A percentile compares a stretch with the other conserved stretches of the same genome.
phyloP scores from a whole-genome alignment of 2,888 invertebrate genomes.

The Cantharis rustica region DNA sequence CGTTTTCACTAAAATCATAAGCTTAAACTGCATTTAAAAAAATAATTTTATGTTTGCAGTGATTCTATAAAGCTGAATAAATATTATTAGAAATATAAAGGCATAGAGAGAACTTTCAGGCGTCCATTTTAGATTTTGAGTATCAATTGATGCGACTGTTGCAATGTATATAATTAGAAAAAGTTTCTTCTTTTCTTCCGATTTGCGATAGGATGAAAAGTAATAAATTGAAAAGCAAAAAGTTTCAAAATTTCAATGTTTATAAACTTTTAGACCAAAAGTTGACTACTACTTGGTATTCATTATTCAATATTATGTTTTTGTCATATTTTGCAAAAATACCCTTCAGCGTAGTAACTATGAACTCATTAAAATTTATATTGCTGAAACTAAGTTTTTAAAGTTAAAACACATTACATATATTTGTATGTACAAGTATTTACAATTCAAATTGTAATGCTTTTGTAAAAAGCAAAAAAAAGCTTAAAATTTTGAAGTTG shows the following conservation, averaged over 20 bases:
- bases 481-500: slow-evolving; percentile 8
- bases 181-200: not conserved
- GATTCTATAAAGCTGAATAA: too few species aligned
- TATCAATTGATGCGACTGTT: not conserved
- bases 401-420: not conserved
- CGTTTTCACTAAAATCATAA: too few species aligned
- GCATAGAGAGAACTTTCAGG: too few species aligned
- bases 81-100: too few species aligned
- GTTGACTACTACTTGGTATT: not conserved
- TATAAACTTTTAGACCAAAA: not conserved
- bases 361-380: not conserved
- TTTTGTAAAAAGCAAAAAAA: not conserved
- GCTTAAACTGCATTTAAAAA: too few species aligned
- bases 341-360: not conserved
- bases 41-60: too few species aligned
- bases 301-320: not conserved
- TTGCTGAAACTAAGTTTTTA: not conserved
- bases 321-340: not conserved
- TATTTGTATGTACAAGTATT: slow-evolving; percentile 3
- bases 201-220: not conserved
- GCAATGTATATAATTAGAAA: not conserved
- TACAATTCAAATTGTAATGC: slow-evolving; percentile 2
- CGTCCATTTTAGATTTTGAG: not conserved
- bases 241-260: not conserved
- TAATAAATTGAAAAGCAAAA: not conserved